phyloP scores from a whole-genome alignment of 2,888 invertebrate species.

The Hemaris fuciformis region DNA sequence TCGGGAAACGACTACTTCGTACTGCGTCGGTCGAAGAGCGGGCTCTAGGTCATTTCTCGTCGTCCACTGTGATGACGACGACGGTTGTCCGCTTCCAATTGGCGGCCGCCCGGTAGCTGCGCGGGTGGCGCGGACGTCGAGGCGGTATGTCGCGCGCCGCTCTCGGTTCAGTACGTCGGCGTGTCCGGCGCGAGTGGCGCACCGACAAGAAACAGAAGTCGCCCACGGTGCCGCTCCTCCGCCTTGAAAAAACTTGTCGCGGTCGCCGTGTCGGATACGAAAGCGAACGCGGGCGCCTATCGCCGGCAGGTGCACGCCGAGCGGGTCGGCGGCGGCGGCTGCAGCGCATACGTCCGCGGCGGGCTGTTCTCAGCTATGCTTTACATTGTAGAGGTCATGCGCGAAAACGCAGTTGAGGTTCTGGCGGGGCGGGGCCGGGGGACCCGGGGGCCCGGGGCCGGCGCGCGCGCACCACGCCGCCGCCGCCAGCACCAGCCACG shows the following conservation, averaged over 20 bases:
- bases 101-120: slow-evolving; percentile 80
- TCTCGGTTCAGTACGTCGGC: slow-evolving; percentile 96
- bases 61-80: slow-evolving; percentile 87
- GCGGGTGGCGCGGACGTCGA: slow-evolving; percentile 86
- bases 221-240: slow-evolving; percentile 92
- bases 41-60: slow-evolving; percentile 96
- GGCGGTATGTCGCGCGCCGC: slow-evolving; percentile 89
- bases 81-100: slow-evolving; percentile 86
- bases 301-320: slow-evolving; percentile 85
- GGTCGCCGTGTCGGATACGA: slow-evolving; percentile 93
- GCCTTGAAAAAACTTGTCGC: slow-evolving; percentile 95
- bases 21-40: slow-evolving; percentile 94
- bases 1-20: slow-evolving; percentile 93
- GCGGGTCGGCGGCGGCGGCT: slow-evolving; percentile 86
- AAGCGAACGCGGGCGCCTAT: slow-evolving; percentile 84
- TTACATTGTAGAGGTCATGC: slow-evolving; percentile 89
- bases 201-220: slow-evolving; percentile 97
- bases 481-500: slow-evolving; percentile 58
- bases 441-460: slow-evolving; percentile 47
- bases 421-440: slow-evolving; percentile 25
- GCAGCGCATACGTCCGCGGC: slow-evolving; percentile 91
- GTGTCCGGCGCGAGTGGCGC: slow-evolving; percentile 92
- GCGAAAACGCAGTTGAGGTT: slow-evolving; percentile 84
- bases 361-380: slow-evolving; percentile 96
- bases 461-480: slow-evolving; percentile 57